Percentiles rank a stretch among this genome's conserved stretches.
These are phyloP conservation scores for Zeus faber DNA, from an alignment of 2,113 vertebrate genomes.

Conservation along the genomic window DNA sequence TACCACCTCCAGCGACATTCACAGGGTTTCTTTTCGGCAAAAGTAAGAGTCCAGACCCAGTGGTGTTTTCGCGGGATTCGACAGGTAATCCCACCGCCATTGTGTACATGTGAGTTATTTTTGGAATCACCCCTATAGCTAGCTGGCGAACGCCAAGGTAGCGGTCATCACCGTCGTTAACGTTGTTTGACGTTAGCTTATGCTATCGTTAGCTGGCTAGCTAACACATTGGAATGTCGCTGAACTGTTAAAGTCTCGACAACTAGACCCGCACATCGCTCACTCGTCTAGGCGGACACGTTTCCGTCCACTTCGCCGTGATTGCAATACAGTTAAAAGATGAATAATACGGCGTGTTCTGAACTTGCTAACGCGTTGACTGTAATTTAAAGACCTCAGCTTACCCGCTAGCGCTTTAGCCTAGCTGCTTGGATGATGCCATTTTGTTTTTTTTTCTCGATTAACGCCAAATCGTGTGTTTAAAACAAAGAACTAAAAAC, in stretches of 20 bases:
- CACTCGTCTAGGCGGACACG: no score
- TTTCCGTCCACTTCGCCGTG: no score
- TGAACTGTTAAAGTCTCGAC: no score
- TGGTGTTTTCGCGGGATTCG: constrained; percentile 11
- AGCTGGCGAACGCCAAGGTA: constrained; percentile 10
- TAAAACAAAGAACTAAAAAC: neutral
- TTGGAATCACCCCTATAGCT: constrained; percentile 8
- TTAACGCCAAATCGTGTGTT: constrained; percentile 39
- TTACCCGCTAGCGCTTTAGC: neutral
- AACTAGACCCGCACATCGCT: no score
- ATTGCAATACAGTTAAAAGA: no score
- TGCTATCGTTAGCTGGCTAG: neutral
- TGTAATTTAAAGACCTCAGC: neutral
- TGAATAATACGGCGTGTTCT: neutral
- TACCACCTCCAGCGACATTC: constrained; percentile 29
- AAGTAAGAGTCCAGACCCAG: constrained; percentile 14
- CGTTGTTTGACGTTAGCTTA: constrained; percentile 37
- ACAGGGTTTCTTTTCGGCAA: constrained; percentile 21
- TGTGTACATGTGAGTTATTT: neutral
- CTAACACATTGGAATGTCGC: neutral
- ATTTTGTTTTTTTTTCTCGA: constrained; percentile 72
- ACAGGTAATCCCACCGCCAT: constrained; percentile 47
- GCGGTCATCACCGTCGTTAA: constrained; percentile 47
- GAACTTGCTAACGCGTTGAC: neutral
- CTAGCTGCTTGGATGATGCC: constrained; percentile 59